Base-by-base conservation (phyloP, 2,888 invertebrate species). In the Imbricaverruca yamaguchii region DNA sequence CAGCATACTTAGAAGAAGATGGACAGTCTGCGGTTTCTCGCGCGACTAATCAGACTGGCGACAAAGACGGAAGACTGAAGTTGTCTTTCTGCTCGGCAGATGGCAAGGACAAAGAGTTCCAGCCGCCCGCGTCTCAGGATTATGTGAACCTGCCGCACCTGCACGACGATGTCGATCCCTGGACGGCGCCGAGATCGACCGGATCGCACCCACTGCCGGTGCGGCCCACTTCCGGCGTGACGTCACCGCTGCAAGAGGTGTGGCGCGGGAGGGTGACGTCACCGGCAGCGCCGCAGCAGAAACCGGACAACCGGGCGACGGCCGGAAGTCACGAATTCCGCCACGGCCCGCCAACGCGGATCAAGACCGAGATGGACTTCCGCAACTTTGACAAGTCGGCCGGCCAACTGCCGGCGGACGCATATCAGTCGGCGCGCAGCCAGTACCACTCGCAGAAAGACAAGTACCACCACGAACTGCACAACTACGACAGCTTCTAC, bases 381-480 rank as follows among this genome's bases (percentile, higher is more conserved):
- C 79, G 79, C 25, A 59, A 59, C 57, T 59, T 79, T 18, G 56
- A 56, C 23, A 79, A 79, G 15, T 23, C 56, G 0, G n/a, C 57
- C 23, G 56, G 56, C 25, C 11, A 21, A 23, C 57, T 57, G 57
- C 21, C 56, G 1, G 10, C n/a, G n/a, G 79, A 79, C 57, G 57
- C 57, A 23, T 79, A n/a, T 13, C 74, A 21, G 21, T 55, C 23
- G 55, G 74, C 53, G 21, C 57, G 57, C 57, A 25, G 57, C 57
- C 57, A 59, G 56, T 79, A 57, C 57, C 11, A 56, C 23, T 79
- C 79, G 13, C 79, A 79, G 79, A 79, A 79, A 25, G 59, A 56
- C 56, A 79, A 79, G 79, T 79, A 79, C 57, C 56, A 79, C 79
- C 56, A 59, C 25, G 79, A 79, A 57, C 79, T 79, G 15, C 79